A percentile compares a stretch with the other conserved stretches of the same genome.
phyloP scores from a whole-genome alignment of 2,113 vertebrate species.

The Notechis scutatus region DNA sequence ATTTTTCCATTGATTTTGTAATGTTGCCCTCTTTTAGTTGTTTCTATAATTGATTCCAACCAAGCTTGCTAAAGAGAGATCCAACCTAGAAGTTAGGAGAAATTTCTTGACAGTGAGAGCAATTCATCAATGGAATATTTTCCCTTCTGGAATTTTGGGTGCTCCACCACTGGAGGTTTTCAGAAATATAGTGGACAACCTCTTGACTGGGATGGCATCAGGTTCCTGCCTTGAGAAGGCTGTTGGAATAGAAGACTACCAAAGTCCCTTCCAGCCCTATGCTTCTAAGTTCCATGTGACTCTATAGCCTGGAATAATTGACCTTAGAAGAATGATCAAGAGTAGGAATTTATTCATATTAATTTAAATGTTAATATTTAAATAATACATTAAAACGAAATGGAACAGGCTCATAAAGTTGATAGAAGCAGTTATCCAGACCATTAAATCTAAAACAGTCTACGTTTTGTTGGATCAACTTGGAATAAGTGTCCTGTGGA shows the following conservation, averaged over 20 bases:
- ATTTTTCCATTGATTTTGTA: background rate
- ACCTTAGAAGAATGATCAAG: background rate
- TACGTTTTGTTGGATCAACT: background rate
- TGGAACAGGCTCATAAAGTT: background rate
- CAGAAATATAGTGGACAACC: background rate
- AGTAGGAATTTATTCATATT: background rate
- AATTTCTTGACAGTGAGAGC: background rate
- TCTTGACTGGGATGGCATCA: background rate
- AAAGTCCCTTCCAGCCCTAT: background rate
- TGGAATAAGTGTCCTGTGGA: background rate
- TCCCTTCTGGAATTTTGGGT: background rate
- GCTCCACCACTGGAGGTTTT: background rate
- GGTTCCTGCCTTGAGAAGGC: background rate
- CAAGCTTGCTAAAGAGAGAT: background rate
- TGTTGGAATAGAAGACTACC: background rate
- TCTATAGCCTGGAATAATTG: background rate
- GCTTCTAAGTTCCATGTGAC: background rate
- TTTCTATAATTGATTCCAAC: background rate
- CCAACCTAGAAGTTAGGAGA: background rate
- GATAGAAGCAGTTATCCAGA: background rate
- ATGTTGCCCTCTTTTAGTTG: background rate
- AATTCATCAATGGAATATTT: background rate
- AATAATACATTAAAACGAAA: background rate
- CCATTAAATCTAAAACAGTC: background rate
- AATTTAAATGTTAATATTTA: background rate